Percentiles rank a stretch among this genome's conserved stretches.
These are phyloP conservation scores for Yasuhikotakia modesta DNA, from an alignment of 2,797 vertebrate genomes.

Conservation along the genomic window DNA sequence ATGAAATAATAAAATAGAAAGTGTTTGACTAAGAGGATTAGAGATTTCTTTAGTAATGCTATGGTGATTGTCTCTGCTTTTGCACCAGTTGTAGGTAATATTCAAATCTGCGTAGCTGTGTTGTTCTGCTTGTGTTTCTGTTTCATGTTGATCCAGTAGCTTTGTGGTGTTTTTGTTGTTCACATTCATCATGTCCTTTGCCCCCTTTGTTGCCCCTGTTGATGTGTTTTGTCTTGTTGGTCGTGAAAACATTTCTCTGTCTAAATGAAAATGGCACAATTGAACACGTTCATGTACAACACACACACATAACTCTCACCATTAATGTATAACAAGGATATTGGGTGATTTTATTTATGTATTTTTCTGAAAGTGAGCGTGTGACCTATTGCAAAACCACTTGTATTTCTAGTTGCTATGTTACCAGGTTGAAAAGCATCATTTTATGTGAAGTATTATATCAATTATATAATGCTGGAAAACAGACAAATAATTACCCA, in stretches of 20 bases:
- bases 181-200: slow-evolving; percentile 26
- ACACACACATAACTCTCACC: not conserved
- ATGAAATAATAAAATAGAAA: slow-evolving; percentile 16
- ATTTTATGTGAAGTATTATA: not conserved
- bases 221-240: slow-evolving; percentile 34
- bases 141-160: slow-evolving; percentile 26
- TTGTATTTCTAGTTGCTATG: slow-evolving; percentile 3
- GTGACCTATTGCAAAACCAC: slow-evolving; percentile 2
- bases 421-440: not conserved
- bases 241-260: not conserved
- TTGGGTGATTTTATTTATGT: not conserved
- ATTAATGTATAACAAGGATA: slow-evolving; percentile 1
- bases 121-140: slow-evolving; percentile 3
- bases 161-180: slow-evolving; percentile 6
- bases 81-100: not conserved
- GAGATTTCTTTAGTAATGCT: not conserved
- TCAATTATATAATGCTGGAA: not conserved
- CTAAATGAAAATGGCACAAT: not conserved
- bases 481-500: not conserved
- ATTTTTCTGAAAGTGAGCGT: not conserved
- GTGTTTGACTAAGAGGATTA: slow-evolving; percentile 5
- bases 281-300: not conserved
- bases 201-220: slow-evolving; percentile 23
- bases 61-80: slow-evolving; percentile 33
- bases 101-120: not conserved